Base-by-base conservation (phyloP, 1,140 invertebrate genomes). In the Sogatella furcifera region DNA sequence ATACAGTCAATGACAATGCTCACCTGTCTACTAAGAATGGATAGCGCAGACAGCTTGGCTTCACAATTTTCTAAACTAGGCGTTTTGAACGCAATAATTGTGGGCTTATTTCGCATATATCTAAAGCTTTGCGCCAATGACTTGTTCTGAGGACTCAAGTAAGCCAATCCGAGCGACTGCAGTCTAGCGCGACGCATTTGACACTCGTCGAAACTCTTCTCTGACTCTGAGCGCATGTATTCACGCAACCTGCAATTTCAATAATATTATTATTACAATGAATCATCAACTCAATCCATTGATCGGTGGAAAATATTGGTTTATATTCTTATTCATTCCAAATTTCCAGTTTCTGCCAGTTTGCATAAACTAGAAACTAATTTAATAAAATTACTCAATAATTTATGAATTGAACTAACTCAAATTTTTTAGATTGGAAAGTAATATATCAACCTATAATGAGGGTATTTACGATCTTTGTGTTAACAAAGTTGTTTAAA, bases 71-170 rank as follows among this genome's bases (percentile, higher is more conserved):
- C 86, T 44, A 86, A 65, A 72, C 83, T 86, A 2, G 68, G 70
- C 10, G 69, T 71, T 72, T 89, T 87, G 65, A 91, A 89, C 1
- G 88, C 86, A 42, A 92, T 90, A 49, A 92, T 89, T 0, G 88
- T 89, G 1, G 90, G 90, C 69, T 92, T 92, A 53, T 83, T 86
- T 41, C 90, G 74, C 88, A 92, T 90, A 68, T 92, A 92, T 19
- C 88, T 78, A 71, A 90, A 90, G 69, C 85, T 88, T 67, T 90
- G 86, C 1, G 86, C 88, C 54, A 90, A 71, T 14, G 82, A 83
- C 67, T 84, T 84, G 67, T 89, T 88, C 68, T 88, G 86, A 10
- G 86, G 85, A 68, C 81, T 86, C 8, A 84, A 68, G 65, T 88
- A 87, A 10, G 85, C 84, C 43, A 84, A 64, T 1, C 84, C 84